Base-by-base conservation (phyloP, 2,797 vertebrate species). In the Bufotes viridis region DNA sequence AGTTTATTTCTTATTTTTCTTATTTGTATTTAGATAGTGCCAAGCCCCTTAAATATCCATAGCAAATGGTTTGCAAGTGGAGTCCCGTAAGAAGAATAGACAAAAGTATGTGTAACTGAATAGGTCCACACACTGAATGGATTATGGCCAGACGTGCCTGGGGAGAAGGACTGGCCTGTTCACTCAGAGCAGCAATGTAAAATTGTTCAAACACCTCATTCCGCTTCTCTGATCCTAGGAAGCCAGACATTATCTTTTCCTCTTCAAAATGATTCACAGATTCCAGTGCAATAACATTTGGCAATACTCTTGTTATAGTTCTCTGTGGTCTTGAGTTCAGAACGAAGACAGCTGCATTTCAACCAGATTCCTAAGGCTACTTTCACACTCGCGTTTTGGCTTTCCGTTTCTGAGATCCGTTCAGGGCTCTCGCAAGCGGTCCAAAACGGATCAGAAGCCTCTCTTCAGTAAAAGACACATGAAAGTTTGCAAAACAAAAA, bases 161-260 rank as follows among this genome's bases (percentile, higher is more conserved):
- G 86, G 86, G 78, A 72, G 81, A 18, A 58, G 55, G 34, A 82
- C 67, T 42, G 58, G 78, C 22, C 42, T 75, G 79, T 74, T 81
- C 86, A 29, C 79, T 65, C 0, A 74, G 26, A 82, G 61, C 79
- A 29, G 78, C 29, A 61, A 74, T 58, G 57, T 75, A 81, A 63
- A 81, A 87, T 81, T 87, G 86, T 79, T 78, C 74, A 87, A 75
- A 87, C 86, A 74, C 67, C 69, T 81, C 78, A 87, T 81, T 82
- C 69, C 22, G 34, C 42, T 49, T 72, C 78, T 87, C 65, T 53
- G 58, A 78, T 65, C 72, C 72, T 58, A 57, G 60, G 9, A 86
- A 69, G 61, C 51, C 51, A 67, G 70, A 85, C 78, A 78, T 67
- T 78, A 78, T 78, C 61, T 65, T 57, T 69, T 55, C 60, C 61